phyloP scores from a whole-genome alignment of 1,140 invertebrate genomes.

The Tenebrio molitor region DNA sequence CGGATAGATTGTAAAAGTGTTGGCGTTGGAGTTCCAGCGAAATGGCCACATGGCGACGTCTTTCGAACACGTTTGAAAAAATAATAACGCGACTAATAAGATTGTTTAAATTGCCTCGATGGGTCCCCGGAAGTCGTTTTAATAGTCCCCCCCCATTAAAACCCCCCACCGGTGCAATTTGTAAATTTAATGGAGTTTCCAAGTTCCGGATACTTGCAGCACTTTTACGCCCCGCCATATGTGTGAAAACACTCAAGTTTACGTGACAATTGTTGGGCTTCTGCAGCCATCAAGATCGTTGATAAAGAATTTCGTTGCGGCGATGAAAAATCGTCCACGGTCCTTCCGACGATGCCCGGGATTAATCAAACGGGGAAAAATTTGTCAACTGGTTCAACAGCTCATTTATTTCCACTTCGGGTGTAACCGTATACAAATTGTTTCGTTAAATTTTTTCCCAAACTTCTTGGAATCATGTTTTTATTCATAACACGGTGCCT shows the following conservation, averaged over 20 bases:
- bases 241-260: conserved; percentile 27
- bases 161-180: conserved; percentile 29
- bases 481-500: conserved; percentile 50
- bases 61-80: background rate
- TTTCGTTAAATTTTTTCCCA: conserved; percentile 38
- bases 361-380: conserved; percentile 50
- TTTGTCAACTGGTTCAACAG: conserved; percentile 44
- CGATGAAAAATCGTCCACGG: conserved; percentile 33
- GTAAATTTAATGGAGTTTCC: conserved; percentile 43
- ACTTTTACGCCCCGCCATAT: conserved; percentile 42
- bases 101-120: background rate
- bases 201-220: conserved; percentile 32
- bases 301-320: conserved; percentile 1
- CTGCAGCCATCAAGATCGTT: background rate
- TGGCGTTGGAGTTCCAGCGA: background rate
- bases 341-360: conserved; percentile 14
- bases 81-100: background rate
- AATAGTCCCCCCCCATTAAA: background rate
- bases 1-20: background rate
- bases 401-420: conserved; percentile 42
- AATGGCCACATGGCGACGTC: background rate
- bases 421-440: conserved; percentile 47
- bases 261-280: conserved; percentile 10
- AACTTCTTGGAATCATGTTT: conserved; percentile 44
- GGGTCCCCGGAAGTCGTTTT: background rate